Percentiles rank a stretch among this genome's conserved stretches.
Conservation (phyloP, 2,113 vertebrate genomes). For the Aix galericulata region DNA sequence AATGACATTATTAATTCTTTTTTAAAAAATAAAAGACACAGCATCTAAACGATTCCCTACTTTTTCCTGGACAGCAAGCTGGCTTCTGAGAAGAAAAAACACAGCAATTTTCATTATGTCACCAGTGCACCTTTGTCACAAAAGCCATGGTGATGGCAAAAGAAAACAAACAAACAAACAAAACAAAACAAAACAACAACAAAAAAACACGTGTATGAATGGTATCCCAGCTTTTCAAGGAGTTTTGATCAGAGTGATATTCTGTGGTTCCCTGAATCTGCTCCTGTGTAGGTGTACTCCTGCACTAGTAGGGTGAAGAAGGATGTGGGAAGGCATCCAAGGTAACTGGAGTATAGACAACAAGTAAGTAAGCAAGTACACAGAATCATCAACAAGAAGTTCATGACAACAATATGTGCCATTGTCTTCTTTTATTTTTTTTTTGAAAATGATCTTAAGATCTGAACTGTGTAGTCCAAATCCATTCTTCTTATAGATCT, state of each 20-base stretch:
- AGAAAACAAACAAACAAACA: too few species aligned
- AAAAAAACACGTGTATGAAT: background rate
- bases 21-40: background rate
- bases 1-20: background rate
- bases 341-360: background rate
- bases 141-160: background rate
- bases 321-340: background rate
- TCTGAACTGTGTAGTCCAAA: background rate
- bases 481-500: background rate
- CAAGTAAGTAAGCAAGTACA: background rate
- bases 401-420: background rate
- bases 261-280: background rate
- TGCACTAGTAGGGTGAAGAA: background rate
- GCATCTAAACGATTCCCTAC: background rate
- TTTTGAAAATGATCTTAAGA: background rate
- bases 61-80: background rate
- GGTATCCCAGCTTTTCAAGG: background rate
- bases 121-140: background rate
- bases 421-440: background rate
- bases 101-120: background rate
- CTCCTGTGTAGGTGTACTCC: accelerated
- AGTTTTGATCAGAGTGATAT: background rate
- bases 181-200: too few species aligned
- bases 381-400: background rate
- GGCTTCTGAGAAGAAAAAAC: background rate